Base-by-base conservation (phyloP, 1,140 invertebrate genomes). In the Lordiphosa clarofinis region DNA sequence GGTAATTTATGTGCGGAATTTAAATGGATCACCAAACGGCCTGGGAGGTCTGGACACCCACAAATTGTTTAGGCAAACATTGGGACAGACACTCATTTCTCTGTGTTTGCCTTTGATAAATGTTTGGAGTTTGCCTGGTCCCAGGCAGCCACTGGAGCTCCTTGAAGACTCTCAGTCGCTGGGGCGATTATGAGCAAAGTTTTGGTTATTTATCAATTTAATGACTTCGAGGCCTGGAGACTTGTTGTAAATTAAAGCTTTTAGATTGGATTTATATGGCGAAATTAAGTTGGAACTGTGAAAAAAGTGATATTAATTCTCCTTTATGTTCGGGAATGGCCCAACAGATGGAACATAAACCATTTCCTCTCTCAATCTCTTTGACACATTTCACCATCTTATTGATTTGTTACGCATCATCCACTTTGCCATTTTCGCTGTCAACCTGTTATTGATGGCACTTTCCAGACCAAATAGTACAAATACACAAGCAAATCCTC, bases 1-100 rank as follows among this genome's bases (percentile, higher is more conserved):
- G 73, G 81, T 82, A 84, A 82, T 82, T 82, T 82, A 82, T 82
- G 76, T 76, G 73, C 60, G 78, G 78, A 75, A 82, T 82, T 82
- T 84, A 78, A 84, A 84, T 82, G 68, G 71, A 72, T 82, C 66
- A 58, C 46, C 61, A 39, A 52, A 28, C 42, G 72, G 55, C 59
- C 46, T 24, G 9, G 35, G 46, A 42, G 40, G 48, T 19, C 56
- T 52, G 56, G 56, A 59, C 56, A 61, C 56, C 37, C 64, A 46
- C 73, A 78, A 82, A 82, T 73, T 82, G 73, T 62, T 73, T 53
- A 48, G 46, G 55, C 55, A 74, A 84, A 69, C 72, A 73, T 56
- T 60, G 49, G 40, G 40, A 28, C 19, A 55, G 60, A 44, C 43
- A 49, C 36, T 24, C 37, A 53, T 50, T 49, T 42, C 36, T 48